Conservation (phyloP, 2,797 vertebrate species). For the Phalanger gymnotis region DNA sequence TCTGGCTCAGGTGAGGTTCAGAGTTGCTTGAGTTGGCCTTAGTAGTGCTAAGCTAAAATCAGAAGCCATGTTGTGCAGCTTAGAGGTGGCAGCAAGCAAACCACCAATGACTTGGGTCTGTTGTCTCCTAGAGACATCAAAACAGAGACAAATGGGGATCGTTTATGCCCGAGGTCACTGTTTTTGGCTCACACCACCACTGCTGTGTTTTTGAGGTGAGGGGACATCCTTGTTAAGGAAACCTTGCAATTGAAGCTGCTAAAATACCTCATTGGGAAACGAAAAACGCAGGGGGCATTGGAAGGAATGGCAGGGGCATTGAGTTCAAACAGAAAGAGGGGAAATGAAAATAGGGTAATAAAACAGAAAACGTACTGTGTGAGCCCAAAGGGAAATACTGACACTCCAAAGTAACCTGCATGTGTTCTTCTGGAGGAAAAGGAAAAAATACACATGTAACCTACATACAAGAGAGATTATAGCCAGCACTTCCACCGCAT, state of each 20-base stretch:
- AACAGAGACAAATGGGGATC: background rate
- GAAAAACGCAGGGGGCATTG: constrained; percentile 13
- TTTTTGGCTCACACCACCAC: constrained; percentile 2
- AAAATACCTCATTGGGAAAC: constrained; percentile 49
- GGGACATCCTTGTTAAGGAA: constrained; percentile 44
- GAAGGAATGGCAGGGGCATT: background rate
- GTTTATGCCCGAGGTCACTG: constrained; percentile 32
- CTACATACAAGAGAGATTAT: constrained; percentile 32
- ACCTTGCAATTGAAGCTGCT: constrained; percentile 28
- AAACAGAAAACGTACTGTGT: background rate
- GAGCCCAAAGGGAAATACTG: background rate
- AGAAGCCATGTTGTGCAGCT: constrained; percentile 54
- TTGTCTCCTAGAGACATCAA: constrained; percentile 37
- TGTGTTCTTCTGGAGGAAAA: constrained; percentile 44
- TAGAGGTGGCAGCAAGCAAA: constrained; percentile 47
- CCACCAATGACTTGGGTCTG: background rate
- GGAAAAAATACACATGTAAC: background rate
- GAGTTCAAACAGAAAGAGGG: background rate
- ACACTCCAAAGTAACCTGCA: constrained; percentile 22
- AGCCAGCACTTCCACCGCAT: constrained; percentile 24
- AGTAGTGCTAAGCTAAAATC: constrained; percentile 37
- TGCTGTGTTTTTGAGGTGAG: background rate
- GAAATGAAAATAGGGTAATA: background rate
- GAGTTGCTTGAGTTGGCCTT: constrained; percentile 61
- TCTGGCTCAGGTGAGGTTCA: constrained; percentile 48